Percentiles rank a stretch among this genome's conserved stretches.
Evolutionary conservation across 2,113 vertebrate genomes (phyloP).

Genomic region (Notothenia coriiceps): DNA sequence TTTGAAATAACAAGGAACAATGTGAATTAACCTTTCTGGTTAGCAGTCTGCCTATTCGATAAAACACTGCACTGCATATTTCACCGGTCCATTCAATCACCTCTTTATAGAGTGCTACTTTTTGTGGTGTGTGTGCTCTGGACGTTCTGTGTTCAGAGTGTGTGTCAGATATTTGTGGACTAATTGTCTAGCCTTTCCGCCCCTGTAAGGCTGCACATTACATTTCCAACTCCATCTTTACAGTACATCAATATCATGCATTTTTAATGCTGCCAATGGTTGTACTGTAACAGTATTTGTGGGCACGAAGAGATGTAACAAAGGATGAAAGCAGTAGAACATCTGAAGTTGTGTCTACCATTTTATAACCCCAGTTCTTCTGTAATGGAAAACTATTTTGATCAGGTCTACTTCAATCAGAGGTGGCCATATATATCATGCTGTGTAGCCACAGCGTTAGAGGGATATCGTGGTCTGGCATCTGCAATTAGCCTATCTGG

Average conservation of each 20-base stretch:
- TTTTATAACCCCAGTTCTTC: slow-evolving; percentile 20
- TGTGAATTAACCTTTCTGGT: slow-evolving; percentile 13
- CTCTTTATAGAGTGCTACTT: slow-evolving; percentile 4
- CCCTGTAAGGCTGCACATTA: not conserved
- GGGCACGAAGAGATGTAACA: not conserved
- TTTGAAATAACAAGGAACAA: slow-evolving; percentile 17
- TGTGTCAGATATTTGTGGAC: not conserved
- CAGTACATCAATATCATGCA: not conserved
- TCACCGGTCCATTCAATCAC: slow-evolving; percentile 7
- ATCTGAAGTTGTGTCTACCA: slow-evolving; percentile 1
- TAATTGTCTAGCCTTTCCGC: slow-evolving; percentile 1
- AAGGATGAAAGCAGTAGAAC: slow-evolving; percentile 12
- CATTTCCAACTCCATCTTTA: not conserved
- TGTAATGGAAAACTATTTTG: slow-evolving; percentile 35
- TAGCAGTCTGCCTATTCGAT: not conserved
- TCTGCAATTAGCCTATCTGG: slow-evolving; percentile 62
- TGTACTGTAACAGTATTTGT: not conserved
- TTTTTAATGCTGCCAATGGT: not conserved
- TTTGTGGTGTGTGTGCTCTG: not conserved
- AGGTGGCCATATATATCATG: slow-evolving; percentile 30
- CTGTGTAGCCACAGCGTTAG: slow-evolving; percentile 37
- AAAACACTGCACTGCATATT: slow-evolving; percentile 26
- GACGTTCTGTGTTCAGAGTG: not conserved
- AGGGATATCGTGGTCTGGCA: slow-evolving; percentile 34
- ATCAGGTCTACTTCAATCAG: slow-evolving; percentile 51